Percentiles rank a stretch among this genome's conserved stretches.
Evolutionary conservation across 2,888 invertebrate species (phyloP).

Genomic region (Phania funesta): DNA sequence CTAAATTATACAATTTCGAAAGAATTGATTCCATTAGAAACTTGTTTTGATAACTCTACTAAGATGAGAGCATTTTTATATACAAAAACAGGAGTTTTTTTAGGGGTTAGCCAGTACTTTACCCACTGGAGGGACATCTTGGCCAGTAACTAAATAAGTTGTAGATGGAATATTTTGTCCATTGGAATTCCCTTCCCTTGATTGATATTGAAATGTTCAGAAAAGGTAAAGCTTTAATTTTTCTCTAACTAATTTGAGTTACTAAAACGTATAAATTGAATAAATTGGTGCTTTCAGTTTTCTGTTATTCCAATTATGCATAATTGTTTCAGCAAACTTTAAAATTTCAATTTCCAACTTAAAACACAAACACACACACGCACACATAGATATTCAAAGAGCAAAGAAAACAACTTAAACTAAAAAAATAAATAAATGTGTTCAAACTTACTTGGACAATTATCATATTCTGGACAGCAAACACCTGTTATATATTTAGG

Average conservation of each 20-base stretch:
- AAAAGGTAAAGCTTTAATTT: background rate
- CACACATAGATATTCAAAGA: background rate
- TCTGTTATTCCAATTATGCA: background rate
- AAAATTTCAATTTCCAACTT: background rate
- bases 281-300: background rate
- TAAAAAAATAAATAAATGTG: background rate
- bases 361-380: background rate
- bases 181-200: too few relatives aligned
- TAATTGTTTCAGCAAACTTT: background rate
- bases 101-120: too few relatives aligned
- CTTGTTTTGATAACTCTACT: too few relatives aligned
- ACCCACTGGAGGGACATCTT: too few relatives aligned
- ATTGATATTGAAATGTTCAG: too few relatives aligned
- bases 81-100: too few relatives aligned
- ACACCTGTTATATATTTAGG: conserved; percentile 87
- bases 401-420: background rate
- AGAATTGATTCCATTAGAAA: too few relatives aligned
- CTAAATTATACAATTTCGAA: too few relatives aligned
- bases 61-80: too few relatives aligned
- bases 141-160: too few relatives aligned
- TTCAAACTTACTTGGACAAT: conserved; percentile 84
- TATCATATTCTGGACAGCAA: conserved; percentile 91
- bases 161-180: too few relatives aligned
- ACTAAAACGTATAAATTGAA: background rate
- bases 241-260: background rate